Base-by-base conservation (phyloP, 2,888 invertebrate genomes). In the Drosophila percnosoma region DNA sequence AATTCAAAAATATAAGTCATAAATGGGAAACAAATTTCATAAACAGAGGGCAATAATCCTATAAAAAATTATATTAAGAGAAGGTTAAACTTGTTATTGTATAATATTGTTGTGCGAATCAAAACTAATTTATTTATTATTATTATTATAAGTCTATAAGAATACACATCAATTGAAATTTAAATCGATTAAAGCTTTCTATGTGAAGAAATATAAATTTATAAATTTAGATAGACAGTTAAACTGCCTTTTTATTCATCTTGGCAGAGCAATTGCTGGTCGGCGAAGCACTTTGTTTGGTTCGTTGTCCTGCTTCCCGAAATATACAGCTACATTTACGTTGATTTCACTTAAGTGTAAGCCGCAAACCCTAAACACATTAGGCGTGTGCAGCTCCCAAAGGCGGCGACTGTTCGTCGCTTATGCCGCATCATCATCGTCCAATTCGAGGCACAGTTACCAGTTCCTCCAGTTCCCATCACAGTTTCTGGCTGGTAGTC, bases 311-410 rank as follows among this genome's bases (percentile, higher is more conserved):
- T 52, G 36, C 13, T 15, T 7, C 18, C 61, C 29, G 55, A 27
- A 27, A 62, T 70, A 58, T 52, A 73, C 48, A 59, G 71, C 71
- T 62, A 72, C 73, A 80, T 82, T 78, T 75, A 73, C 73, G 81
- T 82, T 88, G 88, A 88, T 89, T 83, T 87, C 87, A 89, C 89
- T 87, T 89, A 83, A 81, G 85, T 63, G 80, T 66, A 67, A 74
- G 77, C 78, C 73, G 76, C 70, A 88, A 76, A 66, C 84, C 87
- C 87, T 68, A 76, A 84, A 83, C 87, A 84, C 83, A 84, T 89
- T 89, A 87, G 83, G 69, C 63, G 66, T 70, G 64, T 42, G 66
- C 71, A 49, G 67, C 31, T 63, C 73, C 66, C 67, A 38, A 33
- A 21, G 60, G 62, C 69, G 55, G 42, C 61, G 48, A 68, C 59